Evolutionary conservation across 2,888 invertebrate genomes (phyloP), one percentile per base, ranked within the genome.

Genomic region (Drosophila multiciliata): DNA sequence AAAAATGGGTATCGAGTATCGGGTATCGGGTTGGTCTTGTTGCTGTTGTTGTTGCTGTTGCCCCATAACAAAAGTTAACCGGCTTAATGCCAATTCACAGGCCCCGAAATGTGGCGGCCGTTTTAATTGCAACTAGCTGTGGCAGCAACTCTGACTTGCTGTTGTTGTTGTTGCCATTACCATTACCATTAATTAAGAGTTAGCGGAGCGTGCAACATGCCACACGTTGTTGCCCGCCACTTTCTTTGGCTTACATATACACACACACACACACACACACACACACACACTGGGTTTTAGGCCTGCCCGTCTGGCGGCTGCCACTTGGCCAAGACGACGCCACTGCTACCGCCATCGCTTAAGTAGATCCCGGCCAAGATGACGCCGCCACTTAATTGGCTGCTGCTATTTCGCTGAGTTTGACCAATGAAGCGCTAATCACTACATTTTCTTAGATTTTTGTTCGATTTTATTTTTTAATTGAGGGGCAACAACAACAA

Each of bases 111-210:
- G 81, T 69, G 62, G 60, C 58, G 69, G 57, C 45, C 15, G 70
- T 71, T 69, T 83, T 87, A 89, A 87, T 89, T 89, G 76, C 77
- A 69, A 59, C 58, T 64, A 55, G 66, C 63, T 40, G 70, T 61
- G 52, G 63, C 54, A 32, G 49, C 60, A 29, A 42, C 49, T 23
- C 6, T n/a, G 36, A 20, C 45, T 36, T 36, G 54, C 35, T 7
- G 26, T 23, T 48, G 55, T 40, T 53, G 38, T 42, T 52, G 53
- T 35, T 36, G 36, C 40, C 54, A 49, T 38, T 60, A 76, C 57
- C 82, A 89, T 90, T 87, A 76, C 57, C 83, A 89, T 90, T 87
- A 87, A 87, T 87, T 88, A 90, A 90, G 87, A 78, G 72, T 59
- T 83, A 87, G 70, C 89, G 75, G 73, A 87, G 87, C 87, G 83